Evolutionary conservation across 30 jellyfish, hydroid and myxozoan genomes (phyloP), one percentile per base, ranked within the genome.

Genomic region (Aurelia sp.): DNA sequence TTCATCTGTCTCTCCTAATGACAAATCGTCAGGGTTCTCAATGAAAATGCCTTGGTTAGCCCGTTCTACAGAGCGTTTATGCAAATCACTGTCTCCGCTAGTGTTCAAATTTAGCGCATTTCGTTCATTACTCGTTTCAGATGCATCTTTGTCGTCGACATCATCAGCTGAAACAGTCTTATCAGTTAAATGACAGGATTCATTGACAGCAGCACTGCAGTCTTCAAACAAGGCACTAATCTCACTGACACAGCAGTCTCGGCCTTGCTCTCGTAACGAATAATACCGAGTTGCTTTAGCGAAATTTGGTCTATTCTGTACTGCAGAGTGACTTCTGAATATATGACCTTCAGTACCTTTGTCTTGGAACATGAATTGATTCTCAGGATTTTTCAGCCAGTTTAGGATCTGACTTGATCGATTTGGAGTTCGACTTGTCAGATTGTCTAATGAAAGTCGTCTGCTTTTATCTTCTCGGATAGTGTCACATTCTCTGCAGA

Each of bases 291-390:
- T 27, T 50, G 47, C 73, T 63, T 83, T 83, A 0, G 67, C 53
- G 59, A 83, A 58, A 17, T 35, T 27, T 4, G 86, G 71, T 44
- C 92, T 40, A 21, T 63, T 75, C 70, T 83, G 72, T 16, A 83
- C 86, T 3, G 92, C 86, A 60, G 92, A 83, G 38, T 71, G 82
- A 24, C 92, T 83, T 44, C 92, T 47, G 72, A 83, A 83, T n/a
- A 83, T 75, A 62, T 61, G 86, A 58, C 92, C 47, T 71, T 83
- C 92, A 13, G 61, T 55, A 55, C 70, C 44, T 30, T 79, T 47
- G 57, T 73, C 92, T 72, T 83, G 87, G 30, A 47, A 83, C 92
- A 83, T 83, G 81, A 83, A 22, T 19, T 83, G 65, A 27, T 83
- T 83, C 3, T 83, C 86, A 0, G 92, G 92, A 70, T 83, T 51